Percentiles rank a stretch among this genome's conserved stretches.
Conservation (phyloP, 2,113 vertebrate genomes). For the Capra hircus region DNA sequence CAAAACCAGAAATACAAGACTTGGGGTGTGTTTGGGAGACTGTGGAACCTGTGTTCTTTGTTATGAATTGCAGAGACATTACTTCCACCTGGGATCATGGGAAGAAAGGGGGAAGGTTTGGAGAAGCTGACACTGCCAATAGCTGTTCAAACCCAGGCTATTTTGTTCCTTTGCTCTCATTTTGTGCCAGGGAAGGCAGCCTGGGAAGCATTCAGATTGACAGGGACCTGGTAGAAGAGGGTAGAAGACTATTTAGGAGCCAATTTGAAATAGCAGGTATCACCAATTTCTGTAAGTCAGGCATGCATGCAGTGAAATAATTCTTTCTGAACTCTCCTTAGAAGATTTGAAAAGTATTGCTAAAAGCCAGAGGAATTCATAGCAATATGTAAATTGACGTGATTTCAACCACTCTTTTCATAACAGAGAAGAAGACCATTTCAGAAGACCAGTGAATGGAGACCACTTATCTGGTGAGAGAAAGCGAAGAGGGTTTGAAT, state of each 20-base stretch:
- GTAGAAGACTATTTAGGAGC: too few species aligned
- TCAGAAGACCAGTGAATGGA: background rate
- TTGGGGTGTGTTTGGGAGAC: background rate
- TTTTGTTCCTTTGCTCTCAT: background rate
- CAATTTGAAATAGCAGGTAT: background rate
- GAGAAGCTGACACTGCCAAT: background rate
- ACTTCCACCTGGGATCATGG: background rate
- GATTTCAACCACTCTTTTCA: background rate
- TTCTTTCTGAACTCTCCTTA: background rate
- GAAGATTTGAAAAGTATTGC: background rate
- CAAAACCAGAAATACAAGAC: background rate
- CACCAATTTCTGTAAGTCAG: background rate
- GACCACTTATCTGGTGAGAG: background rate
- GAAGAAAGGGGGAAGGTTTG: background rate
- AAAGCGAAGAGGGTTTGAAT: background rate
- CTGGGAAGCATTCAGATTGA: background rate
- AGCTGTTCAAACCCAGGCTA: background rate
- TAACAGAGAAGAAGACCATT: background rate
- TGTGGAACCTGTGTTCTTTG: background rate
- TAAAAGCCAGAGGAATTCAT: background rate
- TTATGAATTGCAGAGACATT: background rate
- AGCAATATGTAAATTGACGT: too few species aligned
- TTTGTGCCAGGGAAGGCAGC: background rate
- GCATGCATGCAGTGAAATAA: background rate
- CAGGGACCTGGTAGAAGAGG: background rate